Evolutionary conservation across 2,113 vertebrate genomes (phyloP).

Genomic region (Sardina pilchardus): DNA sequence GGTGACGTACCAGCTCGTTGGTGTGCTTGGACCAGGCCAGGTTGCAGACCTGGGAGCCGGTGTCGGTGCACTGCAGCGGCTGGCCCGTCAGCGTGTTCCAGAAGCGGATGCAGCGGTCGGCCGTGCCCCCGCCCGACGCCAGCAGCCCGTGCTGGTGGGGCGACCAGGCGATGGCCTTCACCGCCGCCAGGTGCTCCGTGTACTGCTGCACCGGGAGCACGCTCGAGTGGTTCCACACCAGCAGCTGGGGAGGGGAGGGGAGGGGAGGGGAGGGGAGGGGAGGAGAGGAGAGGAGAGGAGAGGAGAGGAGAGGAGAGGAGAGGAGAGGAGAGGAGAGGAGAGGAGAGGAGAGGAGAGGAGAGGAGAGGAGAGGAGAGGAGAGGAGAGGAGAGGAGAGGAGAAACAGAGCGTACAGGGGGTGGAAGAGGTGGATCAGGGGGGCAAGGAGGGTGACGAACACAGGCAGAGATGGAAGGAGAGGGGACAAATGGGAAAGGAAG

Average conservation of each 20-base stretch:
- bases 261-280: background rate
- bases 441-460: no score
- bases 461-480: background rate
- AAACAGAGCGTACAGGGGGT: no score
- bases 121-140: slow-evolving; percentile 91
- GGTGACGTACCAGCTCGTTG: slow-evolving; percentile 84
- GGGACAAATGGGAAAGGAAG: background rate
- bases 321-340: background rate
- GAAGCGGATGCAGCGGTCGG: slow-evolving; percentile 97
- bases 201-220: slow-evolving; percentile 94
- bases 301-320: no score
- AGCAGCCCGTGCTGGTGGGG: slow-evolving; percentile 95
- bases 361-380: no score
- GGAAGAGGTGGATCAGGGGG: no score
- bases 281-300: no score
- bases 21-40: slow-evolving; percentile 99
- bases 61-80: slow-evolving; percentile 95
- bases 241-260: slow-evolving; percentile 70
- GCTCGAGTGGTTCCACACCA: slow-evolving; percentile 98
- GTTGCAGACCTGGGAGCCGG: slow-evolving; percentile 97
- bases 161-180: slow-evolving; percentile 98
- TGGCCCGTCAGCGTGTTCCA: slow-evolving; percentile 98
- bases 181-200: slow-evolving; percentile 94
- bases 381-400: background rate
- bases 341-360: background rate